Evolutionary conservation across 2,888 invertebrate genomes (phyloP).

Genomic region (Zaprionus obscuricornis): DNA sequence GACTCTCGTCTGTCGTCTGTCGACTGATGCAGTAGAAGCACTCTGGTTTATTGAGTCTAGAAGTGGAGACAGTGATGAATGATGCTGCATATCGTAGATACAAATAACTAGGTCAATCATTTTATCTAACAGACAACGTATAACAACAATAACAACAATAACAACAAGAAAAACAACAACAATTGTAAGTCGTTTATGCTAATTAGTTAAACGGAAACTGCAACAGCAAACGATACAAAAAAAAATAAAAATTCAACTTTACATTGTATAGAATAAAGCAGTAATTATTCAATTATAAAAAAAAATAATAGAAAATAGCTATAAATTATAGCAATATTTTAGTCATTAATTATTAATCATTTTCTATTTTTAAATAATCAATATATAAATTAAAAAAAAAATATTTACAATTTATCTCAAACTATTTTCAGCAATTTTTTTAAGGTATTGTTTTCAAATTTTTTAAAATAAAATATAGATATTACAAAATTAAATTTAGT

Average conservation of each 20-base stretch:
- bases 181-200: constrained; percentile 12
- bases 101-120: constrained; percentile 34
- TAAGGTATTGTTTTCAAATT: no score
- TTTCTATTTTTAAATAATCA: neutral
- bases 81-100: constrained; percentile 1
- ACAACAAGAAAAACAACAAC: no score
- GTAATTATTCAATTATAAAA: neutral
- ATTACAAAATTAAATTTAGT: no score
- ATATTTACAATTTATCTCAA: no score
- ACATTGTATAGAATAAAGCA: neutral
- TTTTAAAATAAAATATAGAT: no score
- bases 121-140: constrained; percentile 1
- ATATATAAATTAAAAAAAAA: no score
- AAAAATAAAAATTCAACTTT: neutral
- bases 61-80: constrained; percentile 39
- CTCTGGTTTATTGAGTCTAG: constrained; percentile 31
- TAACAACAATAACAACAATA: no score
- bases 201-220: neutral
- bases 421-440: no score
- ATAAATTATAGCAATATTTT: neutral
- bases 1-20: no score
- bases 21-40: constrained; percentile 16
- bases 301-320: neutral
- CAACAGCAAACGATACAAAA: neutral
- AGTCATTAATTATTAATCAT: neutral